Conservation (phyloP, 1,140 invertebrate genomes). For the Listronotus oregonensis region DNA sequence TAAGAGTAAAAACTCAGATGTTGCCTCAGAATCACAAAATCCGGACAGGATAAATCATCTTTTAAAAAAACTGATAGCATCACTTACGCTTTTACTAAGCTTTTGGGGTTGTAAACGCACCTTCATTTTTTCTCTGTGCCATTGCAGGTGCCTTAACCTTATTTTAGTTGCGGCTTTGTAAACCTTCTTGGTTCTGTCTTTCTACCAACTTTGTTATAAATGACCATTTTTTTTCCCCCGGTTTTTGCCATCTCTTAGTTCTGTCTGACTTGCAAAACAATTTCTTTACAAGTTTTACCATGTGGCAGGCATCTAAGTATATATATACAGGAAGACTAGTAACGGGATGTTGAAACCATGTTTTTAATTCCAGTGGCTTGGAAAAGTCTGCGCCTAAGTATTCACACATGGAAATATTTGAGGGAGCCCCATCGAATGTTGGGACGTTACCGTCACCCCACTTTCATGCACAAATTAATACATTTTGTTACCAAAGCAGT, state of each 20-base stretch:
- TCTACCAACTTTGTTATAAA: slow-evolving; percentile 28
- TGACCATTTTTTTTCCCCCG: slow-evolving; percentile 33
- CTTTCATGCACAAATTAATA: slow-evolving; percentile 11
- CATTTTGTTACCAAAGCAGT: slow-evolving; percentile 10
- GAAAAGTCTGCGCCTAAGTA: slow-evolving; percentile 41
- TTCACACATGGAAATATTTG: slow-evolving; percentile 45
- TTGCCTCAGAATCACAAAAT: slow-evolving; percentile 42
- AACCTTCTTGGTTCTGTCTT: slow-evolving; percentile 36
- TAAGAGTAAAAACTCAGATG: background rate
- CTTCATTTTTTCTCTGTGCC: slow-evolving; percentile 45
- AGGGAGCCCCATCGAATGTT: slow-evolving; percentile 29
- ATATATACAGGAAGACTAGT: slow-evolving; percentile 24
- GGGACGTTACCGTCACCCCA: slow-evolving; percentile 4
- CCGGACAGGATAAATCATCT: slow-evolving; percentile 19
- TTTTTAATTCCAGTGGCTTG: slow-evolving; percentile 39
- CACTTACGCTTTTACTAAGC: slow-evolving; percentile 43
- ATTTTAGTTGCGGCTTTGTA: slow-evolving; percentile 47
- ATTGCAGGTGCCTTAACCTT: slow-evolving; percentile 41
- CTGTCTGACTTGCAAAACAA: slow-evolving; percentile 18
- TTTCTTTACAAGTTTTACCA: slow-evolving; percentile 36
- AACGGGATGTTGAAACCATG: slow-evolving; percentile 25
- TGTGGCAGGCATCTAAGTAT: slow-evolving; percentile 28
- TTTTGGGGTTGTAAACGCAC: slow-evolving; percentile 48
- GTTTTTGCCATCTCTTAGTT: slow-evolving; percentile 3
- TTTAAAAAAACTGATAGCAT: slow-evolving; percentile 38